Conservation (phyloP, 2,797 vertebrate species). For the Sebastiscus albofasciatus region DNA sequence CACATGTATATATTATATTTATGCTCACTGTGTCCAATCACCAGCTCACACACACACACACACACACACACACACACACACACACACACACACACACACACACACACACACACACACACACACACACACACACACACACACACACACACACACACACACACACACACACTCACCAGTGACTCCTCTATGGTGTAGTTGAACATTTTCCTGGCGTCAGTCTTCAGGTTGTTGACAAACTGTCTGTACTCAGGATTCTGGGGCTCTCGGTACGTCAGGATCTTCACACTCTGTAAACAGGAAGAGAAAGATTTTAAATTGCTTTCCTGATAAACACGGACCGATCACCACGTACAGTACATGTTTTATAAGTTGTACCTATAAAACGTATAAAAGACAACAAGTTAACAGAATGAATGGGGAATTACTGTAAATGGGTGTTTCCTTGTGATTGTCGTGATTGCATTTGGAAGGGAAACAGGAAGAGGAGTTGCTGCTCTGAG, state of each 20-base stretch:
- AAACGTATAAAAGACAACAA: not conserved
- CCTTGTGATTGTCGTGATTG: not conserved
- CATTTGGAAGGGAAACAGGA: constrained; percentile 10
- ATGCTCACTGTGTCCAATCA: not conserved
- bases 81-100: too few species aligned
- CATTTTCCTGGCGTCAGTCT: constrained; percentile 73
- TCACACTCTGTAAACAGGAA: constrained; percentile 84
- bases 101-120: too few species aligned
- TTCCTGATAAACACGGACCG: too few species aligned
- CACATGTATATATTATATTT: not conserved
- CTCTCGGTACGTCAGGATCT: constrained; percentile 93
- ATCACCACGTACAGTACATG: too few species aligned
- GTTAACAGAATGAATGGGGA: not conserved
- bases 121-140: too few species aligned
- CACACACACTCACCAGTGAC: constrained; percentile 84
- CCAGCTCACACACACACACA: constrained; percentile 72
- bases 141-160: constrained; percentile 11
- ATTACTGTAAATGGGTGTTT: not conserved
- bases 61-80: too few species aligned
- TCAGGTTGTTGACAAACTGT: constrained; percentile 86
- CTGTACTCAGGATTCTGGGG: constrained; percentile 89
- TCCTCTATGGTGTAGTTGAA: constrained; percentile 91
- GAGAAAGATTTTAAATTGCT: not conserved
- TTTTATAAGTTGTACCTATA: too few species aligned
- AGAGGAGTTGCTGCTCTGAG: not conserved